Conservation (phyloP, 2,113 vertebrate species). For the Rhinoptilus africanus region DNA sequence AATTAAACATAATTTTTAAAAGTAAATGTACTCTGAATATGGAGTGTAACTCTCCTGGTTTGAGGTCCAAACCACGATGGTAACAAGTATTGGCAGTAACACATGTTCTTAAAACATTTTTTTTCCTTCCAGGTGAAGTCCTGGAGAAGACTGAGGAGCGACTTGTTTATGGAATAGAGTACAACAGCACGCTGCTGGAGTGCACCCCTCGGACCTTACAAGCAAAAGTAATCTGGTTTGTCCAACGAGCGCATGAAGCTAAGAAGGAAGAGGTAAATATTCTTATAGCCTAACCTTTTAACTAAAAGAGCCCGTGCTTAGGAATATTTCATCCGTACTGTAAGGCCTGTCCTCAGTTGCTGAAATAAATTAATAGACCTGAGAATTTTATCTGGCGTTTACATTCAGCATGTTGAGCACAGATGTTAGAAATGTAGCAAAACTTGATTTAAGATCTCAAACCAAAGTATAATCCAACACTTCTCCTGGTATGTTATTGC, state of each 20-base stretch:
- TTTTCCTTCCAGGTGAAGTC: slow-evolving; percentile 63
- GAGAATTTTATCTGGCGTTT: not conserved
- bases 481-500: not conserved
- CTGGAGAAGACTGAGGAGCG: slow-evolving; percentile 78
- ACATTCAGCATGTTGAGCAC: not conserved
- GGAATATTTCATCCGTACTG: not conserved
- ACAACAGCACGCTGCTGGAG: slow-evolving; percentile 91
- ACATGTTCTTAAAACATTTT: not conserved
- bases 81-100: not conserved
- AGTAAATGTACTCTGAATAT: not conserved
- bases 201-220: slow-evolving; percentile 91
- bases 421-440: not conserved
- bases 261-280: slow-evolving; percentile 84
- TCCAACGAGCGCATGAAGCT: slow-evolving; percentile 77
- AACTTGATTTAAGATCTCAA: not conserved
- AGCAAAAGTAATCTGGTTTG: slow-evolving; percentile 91
- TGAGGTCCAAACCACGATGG: no score
- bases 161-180: slow-evolving; percentile 87
- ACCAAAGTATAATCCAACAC: not conserved
- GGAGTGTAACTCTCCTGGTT: not conserved
- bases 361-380: not conserved
- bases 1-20: not conserved
- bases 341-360: not conserved
- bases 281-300: not conserved
- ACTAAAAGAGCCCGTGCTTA: not conserved